Evolutionary conservation across 2,113 vertebrate species (phyloP).

Genomic region (Puffinus mauretanicus): DNA sequence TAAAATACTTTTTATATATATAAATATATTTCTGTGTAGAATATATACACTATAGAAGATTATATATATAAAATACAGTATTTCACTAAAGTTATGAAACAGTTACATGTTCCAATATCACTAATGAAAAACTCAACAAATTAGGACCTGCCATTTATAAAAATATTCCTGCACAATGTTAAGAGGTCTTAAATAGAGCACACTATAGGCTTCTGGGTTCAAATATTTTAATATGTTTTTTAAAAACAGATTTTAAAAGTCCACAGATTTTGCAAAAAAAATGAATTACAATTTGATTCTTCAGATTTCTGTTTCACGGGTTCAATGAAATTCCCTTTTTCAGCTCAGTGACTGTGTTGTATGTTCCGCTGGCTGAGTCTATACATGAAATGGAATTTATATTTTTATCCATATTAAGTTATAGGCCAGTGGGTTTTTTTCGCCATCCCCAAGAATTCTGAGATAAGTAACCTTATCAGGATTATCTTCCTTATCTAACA

Average conservation of each 20-base stretch:
- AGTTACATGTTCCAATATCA: neutral
- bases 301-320: neutral
- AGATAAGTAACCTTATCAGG: neutral
- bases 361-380: neutral
- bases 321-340: neutral
- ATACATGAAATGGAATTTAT: neutral
- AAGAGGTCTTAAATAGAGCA: neutral
- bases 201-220: neutral
- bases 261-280: neutral
- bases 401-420: neutral
- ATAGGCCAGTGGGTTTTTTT: neutral
- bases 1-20: neutral
- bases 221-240: neutral
- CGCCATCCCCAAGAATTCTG: neutral
- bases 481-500: neutral
- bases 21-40: neutral
- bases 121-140: neutral
- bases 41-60: neutral
- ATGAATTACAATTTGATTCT: neutral
- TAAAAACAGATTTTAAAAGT: neutral
- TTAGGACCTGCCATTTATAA: neutral
- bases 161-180: neutral
- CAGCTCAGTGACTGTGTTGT: neutral
- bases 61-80: neutral
- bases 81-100: neutral